phyloP scores from a whole-genome alignment of 2,888 invertebrate species.

The Macaria liturata region DNA sequence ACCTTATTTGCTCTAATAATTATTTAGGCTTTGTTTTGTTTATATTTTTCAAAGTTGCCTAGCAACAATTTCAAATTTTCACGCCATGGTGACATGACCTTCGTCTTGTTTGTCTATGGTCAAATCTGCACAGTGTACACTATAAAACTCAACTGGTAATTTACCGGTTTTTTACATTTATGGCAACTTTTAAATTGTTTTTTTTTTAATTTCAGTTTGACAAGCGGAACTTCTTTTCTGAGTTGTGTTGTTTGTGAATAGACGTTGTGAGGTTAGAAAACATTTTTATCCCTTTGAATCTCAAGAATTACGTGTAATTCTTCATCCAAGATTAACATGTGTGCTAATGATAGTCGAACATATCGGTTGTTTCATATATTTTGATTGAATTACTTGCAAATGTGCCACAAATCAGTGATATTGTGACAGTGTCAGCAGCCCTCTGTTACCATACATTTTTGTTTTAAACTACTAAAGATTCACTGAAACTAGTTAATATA shows the following conservation, averaged over 20 bases:
- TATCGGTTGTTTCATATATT: slow-evolving; percentile 22
- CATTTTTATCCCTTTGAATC: slow-evolving; percentile 64
- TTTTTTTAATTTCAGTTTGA: slow-evolving; percentile 36
- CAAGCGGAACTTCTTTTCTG: slow-evolving; percentile 59
- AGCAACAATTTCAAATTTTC: slow-evolving; percentile 36
- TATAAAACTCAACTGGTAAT: neutral
- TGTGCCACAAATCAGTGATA: slow-evolving; percentile 37
- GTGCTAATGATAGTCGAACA: neutral
- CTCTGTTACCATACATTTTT: neutral
- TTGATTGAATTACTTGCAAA: slow-evolving; percentile 28
- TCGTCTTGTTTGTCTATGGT: slow-evolving; percentile 5
- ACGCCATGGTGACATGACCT: slow-evolving; percentile 11
- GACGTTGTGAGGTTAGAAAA: slow-evolving; percentile 76
- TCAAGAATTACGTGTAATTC: slow-evolving; percentile 14
- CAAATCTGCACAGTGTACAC: slow-evolving; percentile 9
- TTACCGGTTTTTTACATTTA: slow-evolving; percentile 18
- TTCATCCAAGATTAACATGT: slow-evolving; percentile 5
- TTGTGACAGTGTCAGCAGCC: slow-evolving; percentile 34
- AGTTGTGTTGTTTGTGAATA: slow-evolving; percentile 61
- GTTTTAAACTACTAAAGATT: neutral
- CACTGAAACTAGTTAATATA: neutral
- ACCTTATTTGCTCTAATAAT: neutral
- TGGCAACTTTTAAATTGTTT: slow-evolving; percentile 19
- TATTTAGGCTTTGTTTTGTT: slow-evolving; percentile 7
- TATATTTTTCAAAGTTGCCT: slow-evolving; percentile 35